Base-by-base conservation (phyloP, 1,140 invertebrate species). In the Drosophila pallidifrons region DNA sequence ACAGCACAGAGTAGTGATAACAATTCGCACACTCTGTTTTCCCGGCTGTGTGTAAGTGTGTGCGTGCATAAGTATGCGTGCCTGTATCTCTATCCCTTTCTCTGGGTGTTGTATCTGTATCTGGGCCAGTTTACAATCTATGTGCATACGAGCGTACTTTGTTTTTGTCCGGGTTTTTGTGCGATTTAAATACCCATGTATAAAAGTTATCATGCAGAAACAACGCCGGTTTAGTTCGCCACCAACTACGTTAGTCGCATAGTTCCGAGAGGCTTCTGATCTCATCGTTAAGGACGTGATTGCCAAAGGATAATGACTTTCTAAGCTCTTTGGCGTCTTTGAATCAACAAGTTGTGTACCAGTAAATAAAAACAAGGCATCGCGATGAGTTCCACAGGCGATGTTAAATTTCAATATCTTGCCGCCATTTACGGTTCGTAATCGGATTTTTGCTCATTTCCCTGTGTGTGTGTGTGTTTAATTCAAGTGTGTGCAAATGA, bases 361-460 rank as follows among this genome's bases (percentile, higher is more conserved):
- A 49, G 16, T 43, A 35, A 57, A 35, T 5, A n/a, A 4, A 25
- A 20, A 43, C 54, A 57, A 25, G 11, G 15, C 8, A 10, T 20
- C 32, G 15, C 32, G 15, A 89, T 89, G 77, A 77, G 52, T 38
- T 45, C 51, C 15, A 8, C 51, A 5, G 85, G 85, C 20, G 60
- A 66, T 67, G 66, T 73, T 1, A 89, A 81, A 58, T 58, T 65
- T 45, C 85, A 89, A 25, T 89, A 89, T 52, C 35, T 89, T 68
- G 85, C 85, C 16, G 79, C 70, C 6, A 55, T 89, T 25, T 74
- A 74, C 58, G 85, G 85, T 89, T 79, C 38, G 85, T 89, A 49
- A 46, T 8, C 8, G 5, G 10, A 3, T 6, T 43, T 43, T 43
- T 4, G 10, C 10, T 38, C 10, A 7, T 49, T 11, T 32, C 8